These are phyloP conservation scores for Gadus macrocephalus DNA, from an alignment of 2,113 vertebrate genomes.

Conservation along the genomic window DNA sequence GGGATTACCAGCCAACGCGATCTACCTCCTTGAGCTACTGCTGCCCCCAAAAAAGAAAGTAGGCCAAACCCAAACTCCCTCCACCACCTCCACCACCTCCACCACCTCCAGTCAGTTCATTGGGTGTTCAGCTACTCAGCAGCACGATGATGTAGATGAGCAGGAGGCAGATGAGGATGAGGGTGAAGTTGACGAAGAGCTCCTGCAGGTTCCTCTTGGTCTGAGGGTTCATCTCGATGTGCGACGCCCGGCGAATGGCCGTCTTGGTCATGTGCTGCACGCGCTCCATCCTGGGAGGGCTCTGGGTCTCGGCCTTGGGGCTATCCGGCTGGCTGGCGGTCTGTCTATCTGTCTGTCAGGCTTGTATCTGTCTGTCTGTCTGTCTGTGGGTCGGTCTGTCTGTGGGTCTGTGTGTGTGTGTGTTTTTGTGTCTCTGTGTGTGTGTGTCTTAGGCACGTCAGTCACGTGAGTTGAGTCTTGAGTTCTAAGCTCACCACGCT, in stretches of 20 bases:
- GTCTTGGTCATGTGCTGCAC: slow-evolving; percentile 95
- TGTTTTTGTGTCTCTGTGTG: too few species aligned
- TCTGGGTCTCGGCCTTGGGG: background rate
- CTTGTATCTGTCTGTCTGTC: too few species aligned
- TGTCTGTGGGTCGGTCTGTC: too few species aligned
- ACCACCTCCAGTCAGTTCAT: background rate
- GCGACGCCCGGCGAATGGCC: slow-evolving; percentile 91
- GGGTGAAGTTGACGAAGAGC: slow-evolving; percentile 97
- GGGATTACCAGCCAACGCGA: too few species aligned
- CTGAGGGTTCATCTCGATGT: slow-evolving; percentile 93
- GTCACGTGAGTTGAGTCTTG: background rate
- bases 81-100: background rate
- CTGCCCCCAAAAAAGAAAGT: background rate
- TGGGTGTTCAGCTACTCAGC: slow-evolving; percentile 72
- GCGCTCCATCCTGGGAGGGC: slow-evolving; percentile 81
- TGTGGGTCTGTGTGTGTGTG: background rate
- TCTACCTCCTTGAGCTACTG: too few species aligned
- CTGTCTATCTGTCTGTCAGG: too few species aligned
- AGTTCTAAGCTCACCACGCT: too few species aligned
- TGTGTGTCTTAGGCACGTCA: background rate
- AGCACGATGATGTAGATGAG: slow-evolving; percentile 98
- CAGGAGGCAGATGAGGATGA: slow-evolving; percentile 97
- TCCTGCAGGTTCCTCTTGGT: slow-evolving; percentile 93
- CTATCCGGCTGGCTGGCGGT: too few species aligned
- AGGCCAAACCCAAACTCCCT: background rate